A percentile compares a stretch with the other conserved stretches of the same genome.
These are phyloP conservation scores for Tetragonisca angustula DNA, from an alignment of 2,888 invertebrate species.

Conservation along the genomic window DNA sequence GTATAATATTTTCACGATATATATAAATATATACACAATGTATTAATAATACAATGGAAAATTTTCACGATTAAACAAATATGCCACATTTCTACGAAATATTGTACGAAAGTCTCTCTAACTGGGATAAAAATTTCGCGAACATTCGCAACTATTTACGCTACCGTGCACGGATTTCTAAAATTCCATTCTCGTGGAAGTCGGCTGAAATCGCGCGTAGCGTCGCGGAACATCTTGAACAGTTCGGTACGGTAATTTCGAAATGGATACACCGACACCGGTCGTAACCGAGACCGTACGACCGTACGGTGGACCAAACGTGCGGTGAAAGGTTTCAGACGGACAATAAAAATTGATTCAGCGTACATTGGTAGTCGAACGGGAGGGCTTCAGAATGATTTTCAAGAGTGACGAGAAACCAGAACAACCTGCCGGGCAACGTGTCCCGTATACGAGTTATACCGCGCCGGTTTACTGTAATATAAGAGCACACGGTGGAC, in stretches of 20 bases:
- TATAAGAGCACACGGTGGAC: conserved; percentile 44
- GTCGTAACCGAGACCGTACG: conserved; percentile 28
- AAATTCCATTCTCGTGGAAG: not conserved
- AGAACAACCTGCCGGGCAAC: conserved; percentile 57
- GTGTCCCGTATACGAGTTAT: conserved; percentile 41
- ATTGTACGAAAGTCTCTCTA: not conserved
- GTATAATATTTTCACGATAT: no score
- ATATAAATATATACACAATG: no score
- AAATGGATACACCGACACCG: not conserved
- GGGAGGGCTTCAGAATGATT: conserved; percentile 56
- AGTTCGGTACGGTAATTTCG: not conserved
- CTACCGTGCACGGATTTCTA: not conserved
- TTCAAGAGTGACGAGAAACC: conserved; percentile 59
- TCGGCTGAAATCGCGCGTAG: not conserved
- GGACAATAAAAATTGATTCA: conserved; percentile 59
- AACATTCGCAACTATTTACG: not conserved
- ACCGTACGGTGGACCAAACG: conserved; percentile 14
- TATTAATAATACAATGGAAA: not conserved
- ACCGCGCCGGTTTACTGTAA: conserved; percentile 43
- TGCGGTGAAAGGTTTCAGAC: conserved; percentile 56
- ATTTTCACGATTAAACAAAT: not conserved
- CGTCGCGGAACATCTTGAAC: not conserved
- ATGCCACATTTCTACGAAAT: not conserved
- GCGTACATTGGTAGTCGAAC: conserved; percentile 41
- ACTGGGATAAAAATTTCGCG: no score